A percentile compares a stretch with the other conserved stretches of the same genome.
Evolutionary conservation across 2,113 vertebrate genomes (phyloP).

Genomic region (Bos indicus): DNA sequence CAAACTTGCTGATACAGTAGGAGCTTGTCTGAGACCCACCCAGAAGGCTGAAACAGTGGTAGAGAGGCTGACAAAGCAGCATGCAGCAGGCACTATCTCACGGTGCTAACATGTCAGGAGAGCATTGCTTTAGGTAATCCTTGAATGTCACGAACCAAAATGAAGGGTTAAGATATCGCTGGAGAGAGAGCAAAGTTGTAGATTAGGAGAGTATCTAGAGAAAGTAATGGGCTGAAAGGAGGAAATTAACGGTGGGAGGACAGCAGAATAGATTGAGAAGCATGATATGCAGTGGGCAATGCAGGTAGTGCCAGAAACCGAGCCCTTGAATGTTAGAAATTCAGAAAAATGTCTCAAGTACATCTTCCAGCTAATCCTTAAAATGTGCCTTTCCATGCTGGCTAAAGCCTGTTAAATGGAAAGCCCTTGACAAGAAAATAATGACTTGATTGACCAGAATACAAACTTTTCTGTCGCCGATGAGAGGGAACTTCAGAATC

Average conservation of each 20-base stretch:
- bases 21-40: not conserved
- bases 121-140: not conserved
- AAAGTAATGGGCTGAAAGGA: not conserved
- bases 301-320: not conserved
- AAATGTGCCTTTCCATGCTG: not conserved
- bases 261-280: not conserved
- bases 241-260: not conserved
- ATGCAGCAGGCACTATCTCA: not conserved
- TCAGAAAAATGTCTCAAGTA: not conserved
- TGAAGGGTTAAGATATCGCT: not conserved
- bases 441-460: not conserved
- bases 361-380: not conserved
- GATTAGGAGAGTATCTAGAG: not conserved
- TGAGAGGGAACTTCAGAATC: not conserved
- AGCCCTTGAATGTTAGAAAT: not conserved
- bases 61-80: not conserved
- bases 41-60: not conserved
- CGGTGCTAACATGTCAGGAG: not conserved
- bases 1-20: not conserved
- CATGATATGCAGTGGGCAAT: not conserved
- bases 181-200: not conserved
- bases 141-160: not conserved
- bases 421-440: not conserved
- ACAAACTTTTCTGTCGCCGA: not conserved
- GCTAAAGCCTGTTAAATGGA: not conserved